These are phyloP conservation scores for Sarcophaga caerulescens DNA, from an alignment of 2,888 invertebrate species.

Conservation along the genomic window DNA sequence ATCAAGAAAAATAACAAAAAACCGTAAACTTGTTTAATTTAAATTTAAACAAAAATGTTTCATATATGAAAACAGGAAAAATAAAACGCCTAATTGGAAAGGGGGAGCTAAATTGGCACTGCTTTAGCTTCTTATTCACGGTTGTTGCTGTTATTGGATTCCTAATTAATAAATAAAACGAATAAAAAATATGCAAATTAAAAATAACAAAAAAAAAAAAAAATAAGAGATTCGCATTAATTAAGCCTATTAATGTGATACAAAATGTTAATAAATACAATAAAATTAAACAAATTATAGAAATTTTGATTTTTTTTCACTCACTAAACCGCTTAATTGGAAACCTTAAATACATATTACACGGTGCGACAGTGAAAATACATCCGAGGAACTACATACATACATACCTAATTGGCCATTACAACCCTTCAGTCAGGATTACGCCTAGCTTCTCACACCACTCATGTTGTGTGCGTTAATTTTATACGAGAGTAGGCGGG, in stretches of 20 bases:
- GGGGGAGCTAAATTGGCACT: not conserved
- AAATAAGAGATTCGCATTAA: constrained; percentile 4
- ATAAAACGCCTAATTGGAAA: not conserved
- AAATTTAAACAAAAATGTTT: too few relatives aligned
- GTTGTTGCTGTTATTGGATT: not conserved
- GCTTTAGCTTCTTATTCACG: not conserved
- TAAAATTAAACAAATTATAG: not conserved
- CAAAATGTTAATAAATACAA: not conserved
- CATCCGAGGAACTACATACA: too few relatives aligned
- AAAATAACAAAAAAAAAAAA: not conserved
- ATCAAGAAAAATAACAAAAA: too few relatives aligned
- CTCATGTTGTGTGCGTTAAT: too few relatives aligned
- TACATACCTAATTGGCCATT: too few relatives aligned
- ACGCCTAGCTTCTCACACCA: too few relatives aligned
- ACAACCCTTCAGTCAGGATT: too few relatives aligned
- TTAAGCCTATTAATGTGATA: constrained; percentile 14
- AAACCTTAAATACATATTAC: constrained; percentile 1
- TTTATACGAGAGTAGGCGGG: too few relatives aligned
- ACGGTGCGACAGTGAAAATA: too few relatives aligned
- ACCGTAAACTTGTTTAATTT: too few relatives aligned
- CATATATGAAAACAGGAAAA: too few relatives aligned
- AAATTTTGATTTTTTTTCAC: not conserved
- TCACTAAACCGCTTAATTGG: constrained; percentile 1
- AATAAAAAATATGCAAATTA: not conserved
- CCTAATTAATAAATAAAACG: too few relatives aligned